These are phyloP conservation scores for Platygyra sinensis DNA, from an alignment of 64 coral and sea anemone genomes.

Conservation along the genomic window DNA sequence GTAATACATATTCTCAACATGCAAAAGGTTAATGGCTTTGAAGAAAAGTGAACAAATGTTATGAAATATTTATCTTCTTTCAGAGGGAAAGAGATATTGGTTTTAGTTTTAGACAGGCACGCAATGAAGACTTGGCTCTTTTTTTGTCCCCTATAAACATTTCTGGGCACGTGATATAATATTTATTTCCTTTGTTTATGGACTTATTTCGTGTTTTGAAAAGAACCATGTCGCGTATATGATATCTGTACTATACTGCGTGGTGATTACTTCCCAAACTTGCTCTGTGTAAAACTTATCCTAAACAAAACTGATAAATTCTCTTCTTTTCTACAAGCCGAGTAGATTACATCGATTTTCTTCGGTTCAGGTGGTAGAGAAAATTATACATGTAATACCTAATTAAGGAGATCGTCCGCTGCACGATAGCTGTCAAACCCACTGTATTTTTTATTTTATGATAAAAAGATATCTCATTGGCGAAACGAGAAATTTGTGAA, in stretches of 20 bases:
- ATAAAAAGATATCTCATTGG: too few relatives aligned
- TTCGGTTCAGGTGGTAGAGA: too few relatives aligned
- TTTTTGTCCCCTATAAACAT: neutral
- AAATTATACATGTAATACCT: too few relatives aligned
- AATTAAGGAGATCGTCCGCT: too few relatives aligned
- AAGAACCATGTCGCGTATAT: neutral
- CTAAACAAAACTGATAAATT: too few relatives aligned
- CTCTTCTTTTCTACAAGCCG: too few relatives aligned
- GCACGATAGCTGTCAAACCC: too few relatives aligned
- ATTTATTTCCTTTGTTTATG: neutral
- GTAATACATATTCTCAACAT: neutral
- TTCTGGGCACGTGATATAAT: neutral
- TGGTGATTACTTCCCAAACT: too few relatives aligned
- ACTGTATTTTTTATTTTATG: too few relatives aligned
- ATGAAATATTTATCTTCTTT: neutral
- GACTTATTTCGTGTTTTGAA: neutral
- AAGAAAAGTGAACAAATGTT: neutral
- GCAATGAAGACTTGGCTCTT: neutral
- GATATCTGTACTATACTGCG: neutral
- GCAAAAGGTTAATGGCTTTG: neutral
- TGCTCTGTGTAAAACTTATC: too few relatives aligned
- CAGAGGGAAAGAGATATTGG: neutral
- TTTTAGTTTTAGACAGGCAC: neutral
- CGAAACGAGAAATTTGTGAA: too few relatives aligned
- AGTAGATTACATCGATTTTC: too few relatives aligned